phyloP scores from a whole-genome alignment of 2,797 vertebrate species.

The Enteromius thamalakanensis region DNA sequence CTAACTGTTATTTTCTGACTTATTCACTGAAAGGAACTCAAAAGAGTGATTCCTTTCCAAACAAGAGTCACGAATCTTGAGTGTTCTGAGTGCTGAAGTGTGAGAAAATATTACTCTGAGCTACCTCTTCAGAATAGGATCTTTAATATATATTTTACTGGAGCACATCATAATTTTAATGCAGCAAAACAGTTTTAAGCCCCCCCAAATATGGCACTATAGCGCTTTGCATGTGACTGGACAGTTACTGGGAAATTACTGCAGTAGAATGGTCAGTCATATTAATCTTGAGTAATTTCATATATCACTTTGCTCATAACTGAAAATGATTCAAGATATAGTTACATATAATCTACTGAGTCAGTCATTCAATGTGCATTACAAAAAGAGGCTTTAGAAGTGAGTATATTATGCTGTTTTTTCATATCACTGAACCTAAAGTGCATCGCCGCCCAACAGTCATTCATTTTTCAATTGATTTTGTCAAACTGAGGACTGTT shows the following conservation, averaged over 20 bases:
- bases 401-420: background rate
- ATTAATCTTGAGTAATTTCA: background rate
- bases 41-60: background rate
- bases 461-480: background rate
- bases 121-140: background rate
- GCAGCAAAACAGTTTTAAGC: background rate
- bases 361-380: background rate
- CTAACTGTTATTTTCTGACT: background rate
- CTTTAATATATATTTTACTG: background rate
- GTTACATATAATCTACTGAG: background rate
- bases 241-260: background rate
- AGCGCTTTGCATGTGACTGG: background rate
- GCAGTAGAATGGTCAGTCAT: background rate
- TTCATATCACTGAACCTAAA: background rate
- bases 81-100: background rate
- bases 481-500: background rate
- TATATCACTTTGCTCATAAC: background rate
- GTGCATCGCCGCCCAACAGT: background rate
- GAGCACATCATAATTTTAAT: background rate
- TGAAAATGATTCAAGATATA: background rate
- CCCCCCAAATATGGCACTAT: background rate
- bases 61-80: background rate
- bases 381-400: background rate
- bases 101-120: background rate
- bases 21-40: background rate